These are phyloP conservation scores for Oriolus oriolus DNA, from an alignment of 2,113 vertebrate genomes.

Conservation along the genomic window DNA sequence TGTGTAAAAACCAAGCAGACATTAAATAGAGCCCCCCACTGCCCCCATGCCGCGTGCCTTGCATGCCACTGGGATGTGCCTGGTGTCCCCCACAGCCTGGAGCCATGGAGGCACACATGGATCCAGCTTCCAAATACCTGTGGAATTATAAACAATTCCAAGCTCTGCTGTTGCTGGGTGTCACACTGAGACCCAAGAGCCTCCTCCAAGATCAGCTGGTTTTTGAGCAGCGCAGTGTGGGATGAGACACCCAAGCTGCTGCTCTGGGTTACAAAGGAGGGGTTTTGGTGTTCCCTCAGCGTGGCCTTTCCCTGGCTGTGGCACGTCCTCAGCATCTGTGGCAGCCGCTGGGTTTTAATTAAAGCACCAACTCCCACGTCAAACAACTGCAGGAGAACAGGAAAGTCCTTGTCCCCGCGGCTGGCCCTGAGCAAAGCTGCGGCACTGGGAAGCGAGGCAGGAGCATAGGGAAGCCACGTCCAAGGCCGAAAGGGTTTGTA, in stretches of 20 bases:
- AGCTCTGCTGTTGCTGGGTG: background rate
- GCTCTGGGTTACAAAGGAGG: background rate
- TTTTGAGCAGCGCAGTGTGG: rapidly evolving
- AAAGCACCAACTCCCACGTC: conserved; percentile 45
- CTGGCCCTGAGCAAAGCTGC: background rate
- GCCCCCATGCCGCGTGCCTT: background rate
- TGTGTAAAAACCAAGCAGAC: conserved; percentile 46
- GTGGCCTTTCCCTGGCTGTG: rapidly evolving
- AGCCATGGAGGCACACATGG: rapidly evolving
- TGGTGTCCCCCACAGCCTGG: background rate
- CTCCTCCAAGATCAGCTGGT: rapidly evolving
- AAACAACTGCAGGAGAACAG: conserved; percentile 15
- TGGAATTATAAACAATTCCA: background rate
- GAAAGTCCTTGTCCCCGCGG: background rate
- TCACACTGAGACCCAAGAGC: background rate
- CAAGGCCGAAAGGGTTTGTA: background rate
- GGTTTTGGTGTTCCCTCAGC: background rate
- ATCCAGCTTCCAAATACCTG: background rate
- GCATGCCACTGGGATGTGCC: background rate
- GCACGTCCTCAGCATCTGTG: background rate
- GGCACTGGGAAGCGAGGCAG: rapidly evolving
- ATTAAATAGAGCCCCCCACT: background rate
- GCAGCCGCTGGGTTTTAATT: background rate
- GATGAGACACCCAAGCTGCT: background rate
- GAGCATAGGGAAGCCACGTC: rapidly evolving